These are phyloP conservation scores for Ramphastos sulfuratus DNA, from an alignment of 2,113 vertebrate genomes.

Conservation along the genomic window DNA sequence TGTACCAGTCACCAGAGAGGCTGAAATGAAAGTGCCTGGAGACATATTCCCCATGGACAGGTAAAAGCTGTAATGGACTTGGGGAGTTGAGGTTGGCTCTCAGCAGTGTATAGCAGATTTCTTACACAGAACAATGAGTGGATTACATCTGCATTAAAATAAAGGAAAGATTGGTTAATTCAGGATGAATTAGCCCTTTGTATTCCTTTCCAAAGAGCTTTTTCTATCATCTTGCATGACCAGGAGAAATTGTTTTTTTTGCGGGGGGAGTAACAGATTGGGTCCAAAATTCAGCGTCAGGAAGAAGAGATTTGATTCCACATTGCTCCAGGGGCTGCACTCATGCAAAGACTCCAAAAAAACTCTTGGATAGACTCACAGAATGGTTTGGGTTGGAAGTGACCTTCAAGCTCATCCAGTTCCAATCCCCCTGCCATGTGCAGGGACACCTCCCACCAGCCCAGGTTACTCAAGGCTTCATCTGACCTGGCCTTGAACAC, in stretches of 20 bases:
- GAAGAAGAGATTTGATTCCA: not conserved
- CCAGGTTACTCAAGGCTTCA: too few relatives aligned
- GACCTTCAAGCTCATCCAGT: too few relatives aligned
- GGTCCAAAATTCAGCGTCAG: not conserved
- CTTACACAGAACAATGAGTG: not conserved
- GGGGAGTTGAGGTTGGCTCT: not conserved
- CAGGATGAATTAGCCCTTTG: not conserved
- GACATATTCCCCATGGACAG: not conserved
- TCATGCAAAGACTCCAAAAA: not conserved
- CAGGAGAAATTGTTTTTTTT: not conserved
- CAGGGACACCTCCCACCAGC: too few relatives aligned
- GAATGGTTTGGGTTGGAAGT: too few relatives aligned
- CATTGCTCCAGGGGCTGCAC: not conserved
- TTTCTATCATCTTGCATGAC: not conserved
- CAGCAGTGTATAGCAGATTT: not conserved
- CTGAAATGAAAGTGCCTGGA: too few relatives aligned
- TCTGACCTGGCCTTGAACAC: too few relatives aligned
- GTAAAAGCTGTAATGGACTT: not conserved
- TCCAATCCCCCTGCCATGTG: too few relatives aligned
- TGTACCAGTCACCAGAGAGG: too few relatives aligned
- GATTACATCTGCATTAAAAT: slow-evolving; percentile 5
- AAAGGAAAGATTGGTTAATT: not conserved
- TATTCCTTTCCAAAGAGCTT: not conserved
- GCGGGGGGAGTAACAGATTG: not conserved
- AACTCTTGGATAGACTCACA: too few relatives aligned